Base-by-base conservation (phyloP, 1,140 invertebrate species). In the Antheraea mylitta region DNA sequence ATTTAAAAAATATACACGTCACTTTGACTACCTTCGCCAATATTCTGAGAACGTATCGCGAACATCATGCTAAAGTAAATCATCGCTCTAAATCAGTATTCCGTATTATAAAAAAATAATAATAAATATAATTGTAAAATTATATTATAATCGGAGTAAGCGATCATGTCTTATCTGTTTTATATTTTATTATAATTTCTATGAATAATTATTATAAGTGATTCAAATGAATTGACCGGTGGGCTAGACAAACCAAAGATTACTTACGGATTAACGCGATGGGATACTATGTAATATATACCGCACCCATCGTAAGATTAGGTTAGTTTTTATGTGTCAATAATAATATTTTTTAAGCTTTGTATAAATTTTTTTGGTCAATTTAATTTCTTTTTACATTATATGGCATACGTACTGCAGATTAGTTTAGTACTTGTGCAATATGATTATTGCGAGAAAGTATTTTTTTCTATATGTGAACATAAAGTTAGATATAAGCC, bases 161-260 rank as follows among this genome's bases (percentile, higher is more conserved):
- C 69, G 74, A 82, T 70, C 76, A 75, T 86, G 83, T 86, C 87
- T 83, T 70, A 80, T 70, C 71, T 77, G 76, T 86, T 84, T 80
- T 69, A 87, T 87, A 84, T 87, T 88, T 86, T 86, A 88, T 87
- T 79, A 77, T 86, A 80, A 75, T 77, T 89, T 84, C 77, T 69
- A 53, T 18, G 45, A 67, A 61, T 68, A 65, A 63, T 18, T 22
- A 83, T 77, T 81, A 67, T 79, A 85, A 81, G 86, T 77, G 74
- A 83, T 78, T 77, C 74, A 72, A 69, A 80, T 82, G 82, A 72
- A 72, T 75, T 77, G 74, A 83, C 78, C 77, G 89, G 87, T 90
- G 87, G 89, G 89, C 89, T 91, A 91, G 89, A 85, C 77, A 86
- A 90, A 91, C 89, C 89, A 91, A 90, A 91, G 86, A 90, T 86